Conservation (phyloP, 2,797 vertebrate genomes). For the Esox lucius region DNA sequence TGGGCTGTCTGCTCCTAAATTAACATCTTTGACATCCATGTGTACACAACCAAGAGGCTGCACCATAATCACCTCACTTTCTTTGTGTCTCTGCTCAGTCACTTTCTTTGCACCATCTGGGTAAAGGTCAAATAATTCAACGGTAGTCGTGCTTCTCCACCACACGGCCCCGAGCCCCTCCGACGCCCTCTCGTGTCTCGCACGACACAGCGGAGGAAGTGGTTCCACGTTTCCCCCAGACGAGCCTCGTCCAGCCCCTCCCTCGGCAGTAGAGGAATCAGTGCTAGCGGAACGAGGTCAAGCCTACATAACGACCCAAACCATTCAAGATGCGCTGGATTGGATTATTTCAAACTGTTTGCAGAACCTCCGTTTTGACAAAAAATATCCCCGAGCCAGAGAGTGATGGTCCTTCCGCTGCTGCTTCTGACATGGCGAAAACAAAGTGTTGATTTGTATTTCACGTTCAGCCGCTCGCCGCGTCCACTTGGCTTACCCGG, state of each 20-base stretch:
- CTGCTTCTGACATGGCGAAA: conserved; percentile 73
- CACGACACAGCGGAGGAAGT: conserved; percentile 61
- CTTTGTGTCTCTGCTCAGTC: conserved; percentile 57
- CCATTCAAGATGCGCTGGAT: conserved; percentile 73
- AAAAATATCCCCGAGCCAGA: conserved; percentile 75
- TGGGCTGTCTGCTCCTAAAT: neutral
- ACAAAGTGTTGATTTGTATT: conserved; percentile 80
- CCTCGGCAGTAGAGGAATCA: conserved; percentile 58
- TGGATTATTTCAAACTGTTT: conserved; percentile 72
- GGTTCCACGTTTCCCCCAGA: conserved; percentile 33
- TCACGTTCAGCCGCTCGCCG: conserved; percentile 69
- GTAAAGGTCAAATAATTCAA: conserved; percentile 66
- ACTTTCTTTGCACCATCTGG: conserved; percentile 61
- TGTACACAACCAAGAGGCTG: conserved; percentile 13
- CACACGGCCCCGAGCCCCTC: conserved; percentile 67
- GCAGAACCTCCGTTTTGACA: conserved; percentile 69
- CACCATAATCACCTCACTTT: conserved; percentile 19
- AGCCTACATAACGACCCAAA: conserved; percentile 76
- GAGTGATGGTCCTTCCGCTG: conserved; percentile 70
- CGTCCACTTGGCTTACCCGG: conserved; percentile 60
- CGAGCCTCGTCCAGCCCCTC: conserved; percentile 50
- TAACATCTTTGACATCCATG: conserved; percentile 19
- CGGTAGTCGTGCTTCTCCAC: conserved; percentile 70
- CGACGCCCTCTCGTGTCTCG: conserved; percentile 56
- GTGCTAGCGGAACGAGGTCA: conserved; percentile 76